These are phyloP conservation scores for Ptiloglossa arizonensis DNA, from an alignment of 1,140 invertebrate species.

Conservation along the genomic window DNA sequence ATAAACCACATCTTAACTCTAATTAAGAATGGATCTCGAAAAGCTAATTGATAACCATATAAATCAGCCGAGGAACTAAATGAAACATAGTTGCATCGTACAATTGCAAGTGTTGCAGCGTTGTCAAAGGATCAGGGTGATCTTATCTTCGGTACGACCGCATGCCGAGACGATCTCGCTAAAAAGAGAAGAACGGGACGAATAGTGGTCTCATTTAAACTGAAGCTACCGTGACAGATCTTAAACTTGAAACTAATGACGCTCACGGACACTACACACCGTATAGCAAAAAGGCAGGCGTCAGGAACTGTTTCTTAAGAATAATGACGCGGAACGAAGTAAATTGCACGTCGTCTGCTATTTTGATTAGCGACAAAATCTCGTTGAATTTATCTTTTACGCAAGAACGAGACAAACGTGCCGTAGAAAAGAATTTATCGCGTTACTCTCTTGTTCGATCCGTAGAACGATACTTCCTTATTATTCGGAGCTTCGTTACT, in stretches of 20 bases:
- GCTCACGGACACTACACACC: background rate
- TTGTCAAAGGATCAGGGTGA: background rate
- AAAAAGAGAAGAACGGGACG: background rate
- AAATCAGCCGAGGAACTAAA: background rate
- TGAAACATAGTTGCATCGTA: background rate
- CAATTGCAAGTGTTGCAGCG: background rate
- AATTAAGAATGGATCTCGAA: background rate
- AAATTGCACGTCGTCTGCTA: background rate
- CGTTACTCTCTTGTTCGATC: background rate
- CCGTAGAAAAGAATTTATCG: too few relatives aligned
- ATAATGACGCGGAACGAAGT: background rate
- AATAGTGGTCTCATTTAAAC: background rate
- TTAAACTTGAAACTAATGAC: conserved; percentile 1
- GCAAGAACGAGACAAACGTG: too few relatives aligned
- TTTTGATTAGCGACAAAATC: background rate
- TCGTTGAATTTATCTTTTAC: too few relatives aligned
- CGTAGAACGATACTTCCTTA: background rate
- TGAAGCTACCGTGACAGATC: background rate
- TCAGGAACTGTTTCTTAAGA: background rate
- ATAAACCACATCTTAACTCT: too few relatives aligned
- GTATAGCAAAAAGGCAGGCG: background rate
- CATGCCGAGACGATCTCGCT: background rate
- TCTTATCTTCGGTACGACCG: background rate
- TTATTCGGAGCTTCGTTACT: background rate
- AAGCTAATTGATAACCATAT: background rate